phyloP scores from a whole-genome alignment of 2,797 vertebrate species.

The Mycteria americana region DNA sequence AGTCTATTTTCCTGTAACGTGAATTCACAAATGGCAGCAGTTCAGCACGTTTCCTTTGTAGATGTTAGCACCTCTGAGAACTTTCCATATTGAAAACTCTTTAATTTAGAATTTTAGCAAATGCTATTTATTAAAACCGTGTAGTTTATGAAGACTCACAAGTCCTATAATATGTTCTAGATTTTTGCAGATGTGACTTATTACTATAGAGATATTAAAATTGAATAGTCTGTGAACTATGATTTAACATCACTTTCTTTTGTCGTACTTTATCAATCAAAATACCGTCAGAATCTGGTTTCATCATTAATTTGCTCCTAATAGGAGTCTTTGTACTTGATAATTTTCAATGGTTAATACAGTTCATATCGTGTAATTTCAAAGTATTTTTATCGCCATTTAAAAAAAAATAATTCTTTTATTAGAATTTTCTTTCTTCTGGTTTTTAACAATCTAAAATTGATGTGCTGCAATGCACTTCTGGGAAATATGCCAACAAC shows the following conservation, averaged over 20 bases:
- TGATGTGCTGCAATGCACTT: background rate
- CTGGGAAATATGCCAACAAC: background rate
- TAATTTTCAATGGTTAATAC: background rate
- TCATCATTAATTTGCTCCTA: background rate
- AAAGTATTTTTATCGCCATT: background rate
- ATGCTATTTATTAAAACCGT: background rate
- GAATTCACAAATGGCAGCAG: background rate
- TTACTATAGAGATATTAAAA: background rate
- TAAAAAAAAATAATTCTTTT: background rate
- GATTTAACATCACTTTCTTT: slow-evolving; percentile 11
- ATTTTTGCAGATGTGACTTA: background rate
- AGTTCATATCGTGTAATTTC: background rate
- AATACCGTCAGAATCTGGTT: background rate
- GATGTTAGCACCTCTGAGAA: background rate
- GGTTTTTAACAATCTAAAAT: background rate
- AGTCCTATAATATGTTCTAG: background rate
- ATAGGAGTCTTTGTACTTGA: background rate
- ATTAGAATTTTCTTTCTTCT: background rate
- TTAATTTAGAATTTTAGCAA: background rate
- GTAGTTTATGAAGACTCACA: background rate
- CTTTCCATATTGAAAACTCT: background rate
- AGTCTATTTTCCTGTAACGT: background rate
- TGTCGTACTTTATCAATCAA: background rate
- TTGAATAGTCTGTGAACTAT: background rate
- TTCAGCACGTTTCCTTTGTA: background rate